These are phyloP conservation scores for Alectoris magna DNA, from an alignment of 2,797 vertebrate genomes.

Conservation along the genomic window DNA sequence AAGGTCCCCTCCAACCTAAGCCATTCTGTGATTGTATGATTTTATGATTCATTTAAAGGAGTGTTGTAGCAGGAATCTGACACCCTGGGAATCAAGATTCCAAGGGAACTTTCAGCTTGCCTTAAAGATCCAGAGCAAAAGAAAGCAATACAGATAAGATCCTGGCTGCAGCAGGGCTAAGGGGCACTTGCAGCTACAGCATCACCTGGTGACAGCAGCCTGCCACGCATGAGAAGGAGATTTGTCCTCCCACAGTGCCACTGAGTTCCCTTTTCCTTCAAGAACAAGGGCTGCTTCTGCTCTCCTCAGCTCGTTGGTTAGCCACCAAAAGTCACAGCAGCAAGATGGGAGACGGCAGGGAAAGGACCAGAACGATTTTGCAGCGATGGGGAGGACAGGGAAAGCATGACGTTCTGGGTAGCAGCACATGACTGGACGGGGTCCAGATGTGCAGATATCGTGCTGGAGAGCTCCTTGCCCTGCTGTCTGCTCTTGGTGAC, in stretches of 20 bases:
- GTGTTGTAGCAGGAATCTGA: background rate
- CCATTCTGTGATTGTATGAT: too few species aligned
- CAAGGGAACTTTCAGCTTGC: background rate
- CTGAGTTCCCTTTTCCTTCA: background rate
- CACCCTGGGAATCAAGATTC: background rate
- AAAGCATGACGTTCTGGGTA: background rate
- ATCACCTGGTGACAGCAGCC: background rate
- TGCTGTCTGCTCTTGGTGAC: accelerated
- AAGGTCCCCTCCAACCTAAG: too few species aligned
- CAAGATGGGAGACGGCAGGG: background rate
- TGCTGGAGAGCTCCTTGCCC: background rate
- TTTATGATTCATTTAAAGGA: background rate
- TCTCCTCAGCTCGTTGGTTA: background rate
- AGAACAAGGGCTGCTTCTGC: background rate
- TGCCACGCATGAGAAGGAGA: background rate
- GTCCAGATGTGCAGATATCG: background rate
- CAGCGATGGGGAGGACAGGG: background rate
- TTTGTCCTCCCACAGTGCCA: background rate
- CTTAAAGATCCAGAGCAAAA: background rate
- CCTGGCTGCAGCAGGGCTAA: background rate
- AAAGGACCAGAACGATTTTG: background rate
- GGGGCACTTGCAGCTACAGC: background rate
- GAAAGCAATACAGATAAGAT: background rate
- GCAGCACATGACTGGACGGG: background rate
- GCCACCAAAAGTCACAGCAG: background rate